Evolutionary conservation across 1,140 invertebrate genomes (phyloP).

Genomic region (Stegodyphus mimosarum): DNA sequence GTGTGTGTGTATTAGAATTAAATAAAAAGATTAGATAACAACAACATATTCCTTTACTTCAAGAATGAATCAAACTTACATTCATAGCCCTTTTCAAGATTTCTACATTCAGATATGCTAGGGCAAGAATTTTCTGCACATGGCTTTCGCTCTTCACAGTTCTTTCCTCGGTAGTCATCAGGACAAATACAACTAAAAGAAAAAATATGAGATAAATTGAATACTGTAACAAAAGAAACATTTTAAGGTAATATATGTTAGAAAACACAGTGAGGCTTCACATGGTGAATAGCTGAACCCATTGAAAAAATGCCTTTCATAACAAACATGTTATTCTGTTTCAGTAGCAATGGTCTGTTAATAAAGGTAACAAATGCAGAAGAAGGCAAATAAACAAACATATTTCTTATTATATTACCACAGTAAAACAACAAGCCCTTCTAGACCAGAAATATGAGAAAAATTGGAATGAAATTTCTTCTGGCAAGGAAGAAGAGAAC

Average conservation of each 20-base stretch:
- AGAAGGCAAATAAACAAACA: no score
- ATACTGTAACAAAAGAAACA: not conserved
- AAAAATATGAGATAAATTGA: not conserved
- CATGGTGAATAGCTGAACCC: no score
- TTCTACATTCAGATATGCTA: constrained; percentile 80
- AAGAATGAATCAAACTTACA: constrained; percentile 72
- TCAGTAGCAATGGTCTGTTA: no score
- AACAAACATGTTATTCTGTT: no score
- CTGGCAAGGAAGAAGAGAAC: no score
- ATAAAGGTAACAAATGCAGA: no score
- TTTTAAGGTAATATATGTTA: not conserved
- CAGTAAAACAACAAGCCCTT: no score
- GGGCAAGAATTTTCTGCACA: constrained; percentile 88
- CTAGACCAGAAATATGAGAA: no score
- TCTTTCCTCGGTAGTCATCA: constrained; percentile 90
- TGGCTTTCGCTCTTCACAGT: constrained; percentile 91
- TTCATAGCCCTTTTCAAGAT: constrained; percentile 90
- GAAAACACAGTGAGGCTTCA: no score
- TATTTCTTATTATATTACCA: no score
- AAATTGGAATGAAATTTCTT: no score
- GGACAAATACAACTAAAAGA: constrained; percentile 80
- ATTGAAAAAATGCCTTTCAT: no score
- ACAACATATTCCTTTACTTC: not conserved
- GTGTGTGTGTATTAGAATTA: constrained; percentile 38
- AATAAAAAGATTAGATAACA: not conserved